phyloP scores from a whole-genome alignment of 2,113 vertebrate species.

The Corythornis vintsioides region DNA sequence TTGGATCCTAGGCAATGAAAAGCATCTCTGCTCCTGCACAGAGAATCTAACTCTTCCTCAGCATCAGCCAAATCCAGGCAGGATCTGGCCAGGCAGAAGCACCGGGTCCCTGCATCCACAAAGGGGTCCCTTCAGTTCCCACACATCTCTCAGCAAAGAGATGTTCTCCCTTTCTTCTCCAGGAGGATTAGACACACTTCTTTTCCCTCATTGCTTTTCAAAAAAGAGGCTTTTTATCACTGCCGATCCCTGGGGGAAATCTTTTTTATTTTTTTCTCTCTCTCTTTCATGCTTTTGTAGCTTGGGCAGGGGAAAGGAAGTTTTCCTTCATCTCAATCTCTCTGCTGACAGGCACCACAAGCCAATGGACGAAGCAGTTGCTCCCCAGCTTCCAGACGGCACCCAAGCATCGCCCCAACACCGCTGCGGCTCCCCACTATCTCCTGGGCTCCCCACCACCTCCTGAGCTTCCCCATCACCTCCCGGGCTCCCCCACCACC shows the following conservation, averaged over 20 bases:
- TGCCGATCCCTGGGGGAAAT: conserved; percentile 44
- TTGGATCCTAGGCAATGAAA: accelerated
- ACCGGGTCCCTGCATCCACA: accelerated
- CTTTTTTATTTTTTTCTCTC: not conserved
- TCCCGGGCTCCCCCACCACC: not conserved
- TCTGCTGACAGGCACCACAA: not conserved
- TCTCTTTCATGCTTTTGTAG: not conserved
- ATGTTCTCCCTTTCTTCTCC: conserved; percentile 56
- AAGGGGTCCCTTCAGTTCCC: not conserved
- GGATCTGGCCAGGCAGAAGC: not conserved
- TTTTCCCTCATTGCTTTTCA: conserved; percentile 48
- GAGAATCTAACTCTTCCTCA: not conserved
- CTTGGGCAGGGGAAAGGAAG: conserved; percentile 16
- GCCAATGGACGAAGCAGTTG: not conserved
- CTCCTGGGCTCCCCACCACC: not conserved
- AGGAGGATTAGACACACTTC: conserved; percentile 48
- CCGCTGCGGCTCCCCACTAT: not conserved
- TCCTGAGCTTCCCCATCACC: not conserved
- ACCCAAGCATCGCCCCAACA: not conserved
- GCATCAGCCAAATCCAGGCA: not conserved
- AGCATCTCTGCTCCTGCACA: not conserved
- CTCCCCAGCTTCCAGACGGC: not conserved
- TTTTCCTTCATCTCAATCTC: conserved; percentile 50
- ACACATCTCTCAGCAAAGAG: not conserved
- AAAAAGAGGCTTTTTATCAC: conserved; percentile 46